phyloP scores from a whole-genome alignment of 2,888 invertebrate species.

The Argyra leucocephala region DNA sequence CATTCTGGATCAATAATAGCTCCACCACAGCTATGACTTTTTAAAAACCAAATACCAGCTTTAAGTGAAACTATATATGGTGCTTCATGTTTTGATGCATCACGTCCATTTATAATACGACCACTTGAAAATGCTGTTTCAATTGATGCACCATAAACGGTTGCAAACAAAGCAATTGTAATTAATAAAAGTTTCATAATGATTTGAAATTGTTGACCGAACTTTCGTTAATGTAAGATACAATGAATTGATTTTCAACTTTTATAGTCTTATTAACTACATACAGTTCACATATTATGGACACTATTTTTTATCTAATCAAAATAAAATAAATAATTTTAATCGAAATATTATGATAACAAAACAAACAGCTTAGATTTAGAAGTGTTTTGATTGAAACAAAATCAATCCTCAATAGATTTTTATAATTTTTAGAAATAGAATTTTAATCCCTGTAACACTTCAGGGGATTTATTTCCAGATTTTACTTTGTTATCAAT shows the following conservation, averaged over 20 bases:
- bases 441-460: too few relatives aligned
- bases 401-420: too few relatives aligned
- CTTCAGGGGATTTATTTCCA: too few relatives aligned
- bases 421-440: too few relatives aligned
- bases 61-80: slow-evolving; percentile 43
- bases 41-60: slow-evolving; percentile 24
- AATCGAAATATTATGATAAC: too few relatives aligned
- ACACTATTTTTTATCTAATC: too few relatives aligned
- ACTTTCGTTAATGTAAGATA: not conserved
- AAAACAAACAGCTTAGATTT: too few relatives aligned
- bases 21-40: slow-evolving; percentile 44
- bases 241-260: not conserved
- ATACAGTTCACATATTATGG: too few relatives aligned
- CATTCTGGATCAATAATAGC: slow-evolving; percentile 39
- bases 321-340: too few relatives aligned
- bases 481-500: too few relatives aligned
- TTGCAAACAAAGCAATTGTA: not conserved
- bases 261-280: too few relatives aligned
- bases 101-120: slow-evolving; percentile 36
- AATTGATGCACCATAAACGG: slow-evolving; percentile 1
- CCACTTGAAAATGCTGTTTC: not conserved
- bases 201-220: not conserved
- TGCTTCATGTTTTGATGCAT: slow-evolving; percentile 40
- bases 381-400: too few relatives aligned
- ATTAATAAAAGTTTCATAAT: slow-evolving; percentile 7